phyloP scores from a whole-genome alignment of 2,797 vertebrate genomes.

The Cryptoblepharus egeriae region DNA sequence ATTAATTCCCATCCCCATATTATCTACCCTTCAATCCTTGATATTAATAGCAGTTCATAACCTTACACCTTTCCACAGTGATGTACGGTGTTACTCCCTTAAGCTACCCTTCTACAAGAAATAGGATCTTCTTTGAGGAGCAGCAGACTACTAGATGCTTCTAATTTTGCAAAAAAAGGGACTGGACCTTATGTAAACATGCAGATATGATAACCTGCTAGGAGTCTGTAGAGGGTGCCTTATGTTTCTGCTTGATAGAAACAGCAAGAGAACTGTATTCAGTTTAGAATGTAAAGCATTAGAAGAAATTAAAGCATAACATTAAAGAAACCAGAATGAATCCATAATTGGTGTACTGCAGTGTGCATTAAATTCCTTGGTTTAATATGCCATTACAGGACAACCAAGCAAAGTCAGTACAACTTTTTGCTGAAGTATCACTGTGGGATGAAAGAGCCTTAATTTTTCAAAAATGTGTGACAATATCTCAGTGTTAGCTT shows the following conservation, averaged over 20 bases:
- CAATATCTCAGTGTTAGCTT: slow-evolving; percentile 10
- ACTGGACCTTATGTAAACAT: too few relatives aligned
- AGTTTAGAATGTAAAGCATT: too few relatives aligned
- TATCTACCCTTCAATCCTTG: neutral
- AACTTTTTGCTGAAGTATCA: slow-evolving; percentile 36
- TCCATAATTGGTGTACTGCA: too few relatives aligned
- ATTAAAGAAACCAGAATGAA: neutral
- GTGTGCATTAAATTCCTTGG: neutral
- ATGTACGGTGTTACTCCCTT: neutral
- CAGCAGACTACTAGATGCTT: neutral
- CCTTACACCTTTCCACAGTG: neutral
- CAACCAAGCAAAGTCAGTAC: slow-evolving; percentile 23
- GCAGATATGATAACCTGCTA: neutral
- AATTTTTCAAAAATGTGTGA: slow-evolving; percentile 27
- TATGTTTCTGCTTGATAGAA: too few relatives aligned
- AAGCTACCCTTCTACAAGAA: neutral
- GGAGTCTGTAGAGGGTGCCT: too few relatives aligned
- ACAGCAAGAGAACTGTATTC: too few relatives aligned
- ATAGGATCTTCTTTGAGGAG: too few relatives aligned
- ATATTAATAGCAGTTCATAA: too few relatives aligned
- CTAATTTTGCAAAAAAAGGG: too few relatives aligned
- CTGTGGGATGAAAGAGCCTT: slow-evolving; percentile 19
- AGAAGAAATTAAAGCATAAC: neutral
- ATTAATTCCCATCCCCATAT: neutral
- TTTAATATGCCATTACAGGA: neutral